Percentiles rank a stretch among this genome's conserved stretches.
Conservation (phyloP, 2,113 vertebrate species). For the Cyanoliseus patagonus region DNA sequence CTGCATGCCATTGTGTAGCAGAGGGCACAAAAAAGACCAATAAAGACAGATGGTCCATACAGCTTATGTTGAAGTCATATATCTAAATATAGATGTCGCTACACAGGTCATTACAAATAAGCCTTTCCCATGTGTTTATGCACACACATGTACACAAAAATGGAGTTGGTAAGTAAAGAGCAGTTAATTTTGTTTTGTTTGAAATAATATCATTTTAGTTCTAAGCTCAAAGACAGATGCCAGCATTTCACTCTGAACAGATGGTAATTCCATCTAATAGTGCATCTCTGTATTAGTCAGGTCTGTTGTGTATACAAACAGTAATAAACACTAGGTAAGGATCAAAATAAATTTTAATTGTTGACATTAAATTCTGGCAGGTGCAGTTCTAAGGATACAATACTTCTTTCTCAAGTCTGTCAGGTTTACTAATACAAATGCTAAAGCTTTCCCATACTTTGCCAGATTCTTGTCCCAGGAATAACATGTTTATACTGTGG, state of each 20-base stretch:
- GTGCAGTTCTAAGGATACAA: conserved; percentile 75
- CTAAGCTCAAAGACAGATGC: conserved; percentile 85
- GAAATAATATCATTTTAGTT: conserved; percentile 87
- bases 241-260: conserved; percentile 87
- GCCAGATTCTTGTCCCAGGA: conserved; percentile 54
- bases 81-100: conserved; percentile 53
- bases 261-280: conserved; percentile 92
- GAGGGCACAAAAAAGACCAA: conserved; percentile 51
- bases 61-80: conserved; percentile 51
- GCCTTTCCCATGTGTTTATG: conserved; percentile 32
- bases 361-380: conserved; percentile 91
- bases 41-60: conserved; percentile 71
- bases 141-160: conserved; percentile 46
- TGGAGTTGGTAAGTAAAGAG: conserved; percentile 74
- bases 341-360: conserved; percentile 93
- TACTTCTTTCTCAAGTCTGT: conserved; percentile 79
- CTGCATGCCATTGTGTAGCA: conserved; percentile 45
- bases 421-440: conserved; percentile 73
- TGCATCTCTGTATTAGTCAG: conserved; percentile 89
- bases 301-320: conserved; percentile 92
- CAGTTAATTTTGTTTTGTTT: conserved; percentile 85
- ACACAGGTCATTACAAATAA: conserved; percentile 61
- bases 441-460: conserved; percentile 57
- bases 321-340: conserved; percentile 91
- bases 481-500: conserved; percentile 28